phyloP scores from a whole-genome alignment of 2,888 invertebrate species.

The Plusia festucae region DNA sequence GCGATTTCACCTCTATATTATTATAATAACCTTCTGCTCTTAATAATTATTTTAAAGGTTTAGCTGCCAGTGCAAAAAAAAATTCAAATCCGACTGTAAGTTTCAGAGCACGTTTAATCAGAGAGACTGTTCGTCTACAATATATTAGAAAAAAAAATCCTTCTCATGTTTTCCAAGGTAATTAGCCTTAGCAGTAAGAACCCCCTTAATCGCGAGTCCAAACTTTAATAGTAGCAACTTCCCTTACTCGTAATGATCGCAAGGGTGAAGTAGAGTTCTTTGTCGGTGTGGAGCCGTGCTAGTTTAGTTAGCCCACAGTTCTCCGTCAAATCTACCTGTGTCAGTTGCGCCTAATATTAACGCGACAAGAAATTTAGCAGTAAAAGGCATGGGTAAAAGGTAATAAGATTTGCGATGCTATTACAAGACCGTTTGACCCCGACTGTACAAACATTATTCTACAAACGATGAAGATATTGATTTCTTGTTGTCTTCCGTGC shows the following conservation, averaged over 20 bases:
- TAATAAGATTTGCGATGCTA: constrained; percentile 28
- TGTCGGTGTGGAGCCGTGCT: not conserved
- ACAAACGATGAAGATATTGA: constrained; percentile 43
- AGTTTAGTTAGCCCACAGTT: not conserved
- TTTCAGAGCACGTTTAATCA: too few relatives aligned
- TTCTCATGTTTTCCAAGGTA: not conserved
- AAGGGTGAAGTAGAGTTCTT: not conserved
- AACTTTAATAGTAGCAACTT: not conserved
- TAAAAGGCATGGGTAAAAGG: too few relatives aligned
- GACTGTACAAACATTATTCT: constrained; percentile 11
- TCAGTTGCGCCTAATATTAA: constrained; percentile 28
- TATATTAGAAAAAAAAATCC: too few relatives aligned
- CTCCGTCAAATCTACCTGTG: not conserved
- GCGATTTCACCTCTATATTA: too few relatives aligned
- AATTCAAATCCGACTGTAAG: too few relatives aligned
- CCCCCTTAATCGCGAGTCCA: too few relatives aligned
- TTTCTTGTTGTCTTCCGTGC: constrained; percentile 40
- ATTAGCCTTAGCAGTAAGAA: not conserved
- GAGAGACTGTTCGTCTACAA: too few relatives aligned
- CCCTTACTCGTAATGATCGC: not conserved
- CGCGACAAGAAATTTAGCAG: constrained; percentile 51
- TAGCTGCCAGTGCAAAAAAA: too few relatives aligned
- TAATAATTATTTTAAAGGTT: too few relatives aligned
- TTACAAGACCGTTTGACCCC: constrained; percentile 15
- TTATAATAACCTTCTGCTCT: too few relatives aligned